These are phyloP conservation scores for Zele albiditarsus DNA, from an alignment of 2,888 invertebrate species.

Conservation along the genomic window DNA sequence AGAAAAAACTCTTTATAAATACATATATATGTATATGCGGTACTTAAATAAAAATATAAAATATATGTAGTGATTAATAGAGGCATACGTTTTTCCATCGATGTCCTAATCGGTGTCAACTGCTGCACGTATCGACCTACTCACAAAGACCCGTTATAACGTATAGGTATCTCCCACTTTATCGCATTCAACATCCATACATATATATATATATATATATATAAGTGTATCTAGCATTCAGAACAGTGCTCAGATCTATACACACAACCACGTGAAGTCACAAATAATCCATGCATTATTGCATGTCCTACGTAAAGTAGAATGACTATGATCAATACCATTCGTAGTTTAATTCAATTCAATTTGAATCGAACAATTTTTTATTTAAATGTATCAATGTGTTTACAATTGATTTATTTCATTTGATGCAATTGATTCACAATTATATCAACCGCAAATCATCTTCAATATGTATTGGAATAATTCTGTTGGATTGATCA, in stretches of 20 bases:
- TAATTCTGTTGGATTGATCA: no score
- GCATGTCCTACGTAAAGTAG: background rate
- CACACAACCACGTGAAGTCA: background rate
- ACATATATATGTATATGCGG: background rate
- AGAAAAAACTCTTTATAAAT: constrained; percentile 4
- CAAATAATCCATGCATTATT: background rate
- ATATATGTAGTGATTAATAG: background rate
- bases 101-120: constrained; percentile 69
- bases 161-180: constrained; percentile 54
- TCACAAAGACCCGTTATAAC: constrained; percentile 69
- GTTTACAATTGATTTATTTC: background rate
- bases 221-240: constrained; percentile 41
- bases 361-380: background rate
- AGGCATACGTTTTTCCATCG: constrained; percentile 37
- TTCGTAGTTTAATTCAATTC: background rate
- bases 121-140: constrained; percentile 71
- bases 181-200: background rate
- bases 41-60: background rate
- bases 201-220: constrained; percentile 2
- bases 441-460: no score
- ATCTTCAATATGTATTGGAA: no score
- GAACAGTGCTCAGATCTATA: constrained; percentile 28
- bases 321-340: background rate
- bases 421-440: no score
- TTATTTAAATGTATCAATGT: background rate